These are phyloP conservation scores for Scolopax bukidnonensis DNA, from an alignment of 2,797 vertebrate genomes.

Conservation along the genomic window DNA sequence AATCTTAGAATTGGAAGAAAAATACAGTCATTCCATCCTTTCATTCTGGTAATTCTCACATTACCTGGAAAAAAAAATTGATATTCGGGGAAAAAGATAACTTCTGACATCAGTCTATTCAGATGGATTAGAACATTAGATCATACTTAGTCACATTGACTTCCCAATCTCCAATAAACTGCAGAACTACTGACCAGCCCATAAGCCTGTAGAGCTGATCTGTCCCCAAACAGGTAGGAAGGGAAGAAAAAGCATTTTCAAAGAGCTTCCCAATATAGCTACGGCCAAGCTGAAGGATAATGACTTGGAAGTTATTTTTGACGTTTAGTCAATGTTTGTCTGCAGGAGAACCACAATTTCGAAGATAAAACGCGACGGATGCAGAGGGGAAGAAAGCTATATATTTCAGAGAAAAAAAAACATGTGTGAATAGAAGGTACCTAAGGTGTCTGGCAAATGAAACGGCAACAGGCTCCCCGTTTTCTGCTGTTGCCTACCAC, in stretches of 20 bases:
- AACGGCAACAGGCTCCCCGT: background rate
- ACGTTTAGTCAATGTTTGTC: background rate
- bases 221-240: background rate
- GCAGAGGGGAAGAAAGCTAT: background rate
- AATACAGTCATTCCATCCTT: background rate
- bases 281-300: background rate
- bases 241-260: background rate
- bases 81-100: rapidly evolving
- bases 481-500: background rate
- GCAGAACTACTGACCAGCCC: background rate
- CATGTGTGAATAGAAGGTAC: background rate
- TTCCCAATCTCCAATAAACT: background rate
- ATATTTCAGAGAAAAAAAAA: background rate
- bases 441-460: background rate
- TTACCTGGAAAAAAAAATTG: background rate
- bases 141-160: background rate
- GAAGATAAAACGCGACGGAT: background rate
- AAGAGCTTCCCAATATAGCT: background rate
- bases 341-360: background rate
- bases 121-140: background rate
- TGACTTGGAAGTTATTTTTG: background rate
- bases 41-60: background rate
- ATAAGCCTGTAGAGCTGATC: background rate
- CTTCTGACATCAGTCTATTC: background rate
- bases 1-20: background rate